These are phyloP conservation scores for Lasaia peninsularis DNA, from an alignment of 1,140 invertebrate species.

Conservation along the genomic window DNA sequence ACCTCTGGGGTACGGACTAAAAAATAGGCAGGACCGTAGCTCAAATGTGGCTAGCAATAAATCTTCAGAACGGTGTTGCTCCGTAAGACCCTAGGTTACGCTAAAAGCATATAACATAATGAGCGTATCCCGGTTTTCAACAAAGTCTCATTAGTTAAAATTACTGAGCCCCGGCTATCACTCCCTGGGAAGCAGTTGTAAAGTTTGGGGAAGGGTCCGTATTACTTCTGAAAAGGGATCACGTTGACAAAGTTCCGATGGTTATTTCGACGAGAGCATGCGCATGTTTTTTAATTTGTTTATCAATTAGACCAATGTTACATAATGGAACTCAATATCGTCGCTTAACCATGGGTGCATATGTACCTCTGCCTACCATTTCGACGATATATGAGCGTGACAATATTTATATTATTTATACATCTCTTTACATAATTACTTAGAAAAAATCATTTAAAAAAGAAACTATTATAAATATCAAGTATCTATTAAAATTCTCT, in stretches of 20 bases:
- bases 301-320: background rate
- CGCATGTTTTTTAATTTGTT: background rate
- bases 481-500: background rate
- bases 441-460: no score
- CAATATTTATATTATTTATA: no score
- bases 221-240: slow-evolving; percentile 27
- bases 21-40: no score
- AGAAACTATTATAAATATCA: background rate
- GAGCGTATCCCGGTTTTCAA: slow-evolving; percentile 17
- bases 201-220: slow-evolving; percentile 50
- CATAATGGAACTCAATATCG: no score
- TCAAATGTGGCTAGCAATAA: background rate
- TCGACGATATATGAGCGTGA: no score
- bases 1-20: no score
- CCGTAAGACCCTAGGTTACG: background rate
- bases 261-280: slow-evolving; percentile 15
- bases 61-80: background rate
- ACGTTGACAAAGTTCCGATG: slow-evolving; percentile 2
- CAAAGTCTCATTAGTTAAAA: slow-evolving; percentile 65
- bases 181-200: slow-evolving; percentile 57
- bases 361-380: no score
- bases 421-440: background rate
- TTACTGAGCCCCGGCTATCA: slow-evolving; percentile 57
- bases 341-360: no score
- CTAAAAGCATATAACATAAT: slow-evolving; percentile 18